These are phyloP conservation scores for Gadus macrocephalus DNA, from an alignment of 2,113 vertebrate genomes.

Conservation along the genomic window DNA sequence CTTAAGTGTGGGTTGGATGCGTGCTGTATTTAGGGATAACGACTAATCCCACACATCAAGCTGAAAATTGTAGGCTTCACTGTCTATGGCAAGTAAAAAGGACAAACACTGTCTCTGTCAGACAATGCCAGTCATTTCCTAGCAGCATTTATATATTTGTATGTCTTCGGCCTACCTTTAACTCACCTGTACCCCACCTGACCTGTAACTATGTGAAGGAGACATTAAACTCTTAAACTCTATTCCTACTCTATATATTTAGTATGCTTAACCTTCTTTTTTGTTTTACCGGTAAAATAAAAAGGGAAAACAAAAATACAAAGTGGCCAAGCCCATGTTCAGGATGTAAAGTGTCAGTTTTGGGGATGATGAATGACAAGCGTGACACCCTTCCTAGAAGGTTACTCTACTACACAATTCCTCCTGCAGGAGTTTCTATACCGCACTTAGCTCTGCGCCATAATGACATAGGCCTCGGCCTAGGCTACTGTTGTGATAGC, in stretches of 20 bases:
- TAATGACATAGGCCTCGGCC: slow-evolving; percentile 42
- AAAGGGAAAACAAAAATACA: no score
- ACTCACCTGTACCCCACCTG: slow-evolving; percentile 12
- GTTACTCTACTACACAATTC: slow-evolving; percentile 24
- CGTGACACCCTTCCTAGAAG: slow-evolving; percentile 31
- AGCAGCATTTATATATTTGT: slow-evolving; percentile 10
- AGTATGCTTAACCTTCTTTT: slow-evolving; percentile 22
- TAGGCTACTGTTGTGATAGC: slow-evolving; percentile 33
- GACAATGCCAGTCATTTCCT: slow-evolving; percentile 31
- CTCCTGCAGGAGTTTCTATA: slow-evolving; percentile 19
- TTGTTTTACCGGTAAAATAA: neutral
- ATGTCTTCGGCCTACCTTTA: no score
- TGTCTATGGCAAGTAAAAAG: slow-evolving; percentile 31
- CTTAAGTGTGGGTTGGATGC: slow-evolving; percentile 56
- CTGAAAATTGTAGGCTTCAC: slow-evolving; percentile 54
- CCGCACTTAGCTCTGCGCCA: slow-evolving; percentile 37
- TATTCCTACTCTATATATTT: no score
- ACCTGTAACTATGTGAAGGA: slow-evolving; percentile 9
- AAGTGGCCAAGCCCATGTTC: no score
- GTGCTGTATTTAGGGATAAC: slow-evolving; percentile 72
- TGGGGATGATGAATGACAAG: slow-evolving; percentile 29
- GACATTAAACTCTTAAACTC: no score
- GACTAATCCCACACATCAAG: slow-evolving; percentile 59
- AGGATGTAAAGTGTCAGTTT: neutral
- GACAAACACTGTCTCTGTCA: slow-evolving; percentile 37